phyloP scores from a whole-genome alignment of 2,888 invertebrate species.

The Sarcophaga caerulescens region DNA sequence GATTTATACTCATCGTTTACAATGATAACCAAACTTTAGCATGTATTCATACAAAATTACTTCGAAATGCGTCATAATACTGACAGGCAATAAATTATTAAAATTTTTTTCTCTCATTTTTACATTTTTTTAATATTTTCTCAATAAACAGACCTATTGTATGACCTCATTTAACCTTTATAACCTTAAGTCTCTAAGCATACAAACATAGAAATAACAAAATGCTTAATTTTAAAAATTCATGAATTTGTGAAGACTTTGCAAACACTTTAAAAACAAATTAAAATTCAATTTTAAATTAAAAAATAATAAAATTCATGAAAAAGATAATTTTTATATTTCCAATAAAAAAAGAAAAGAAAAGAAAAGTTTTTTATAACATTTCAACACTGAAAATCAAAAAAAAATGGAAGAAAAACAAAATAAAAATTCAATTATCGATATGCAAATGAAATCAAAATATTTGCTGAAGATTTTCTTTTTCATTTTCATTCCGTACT shows the following conservation, averaged over 20 bases:
- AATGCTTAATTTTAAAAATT: not conserved
- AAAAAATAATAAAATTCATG: slow-evolving; percentile 25
- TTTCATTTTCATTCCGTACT: not conserved
- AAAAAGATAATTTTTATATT: not conserved
- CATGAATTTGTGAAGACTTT: not conserved
- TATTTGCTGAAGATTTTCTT: slow-evolving; percentile 42
- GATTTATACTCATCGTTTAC: no score
- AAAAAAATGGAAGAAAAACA: slow-evolving; percentile 9
- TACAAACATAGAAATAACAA: not conserved
- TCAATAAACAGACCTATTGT: not conserved
- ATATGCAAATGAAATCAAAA: slow-evolving; percentile 56
- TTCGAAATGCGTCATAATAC: no score
- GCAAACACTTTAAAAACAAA: slow-evolving; percentile 15
- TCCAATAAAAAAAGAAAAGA: no score
- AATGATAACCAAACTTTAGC: no score
- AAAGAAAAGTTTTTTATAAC: no score
- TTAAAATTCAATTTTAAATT: not conserved
- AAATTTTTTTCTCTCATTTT: no score
- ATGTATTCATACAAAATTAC: no score
- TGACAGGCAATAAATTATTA: no score
- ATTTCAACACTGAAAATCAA: not conserved
- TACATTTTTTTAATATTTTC: not conserved
- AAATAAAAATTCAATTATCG: slow-evolving; percentile 58
- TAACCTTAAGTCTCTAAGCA: not conserved
- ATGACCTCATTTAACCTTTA: not conserved